Base-by-base conservation (phyloP, 1,140 invertebrate species). In the Drosophila carrolli region DNA sequence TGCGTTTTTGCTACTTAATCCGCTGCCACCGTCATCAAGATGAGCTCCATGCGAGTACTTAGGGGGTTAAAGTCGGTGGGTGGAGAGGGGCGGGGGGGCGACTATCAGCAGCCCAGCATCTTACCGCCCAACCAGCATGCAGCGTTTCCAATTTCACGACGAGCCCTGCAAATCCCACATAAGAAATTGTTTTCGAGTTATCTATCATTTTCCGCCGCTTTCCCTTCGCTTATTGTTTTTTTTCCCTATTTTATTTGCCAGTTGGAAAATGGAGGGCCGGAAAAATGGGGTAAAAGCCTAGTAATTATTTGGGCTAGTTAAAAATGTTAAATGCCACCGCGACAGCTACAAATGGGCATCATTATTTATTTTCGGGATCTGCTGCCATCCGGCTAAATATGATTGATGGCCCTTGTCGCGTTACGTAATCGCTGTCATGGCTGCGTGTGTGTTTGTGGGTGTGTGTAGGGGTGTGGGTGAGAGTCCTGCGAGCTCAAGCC, bases 1-100 rank as follows among this genome's bases (percentile, higher is more conserved):
- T 73, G 75, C 83, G 76, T 79, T 88, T 57, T 67, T 83, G 58
- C 72, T 71, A 79, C 83, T 83, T 88, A 88, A 88, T 88, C 83
- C 84, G 71, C 71, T 70, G 76, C 75, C 83, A 88, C 83, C 88
- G 88, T 88, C 83, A 83, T 88, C 83, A 80, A 88, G 83, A 88
- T 88, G 77, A 78, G 75, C 74, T 43, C 11, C 37, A 13, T 57
- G 50, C 38, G 61, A 47, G 62, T 46, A 51, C 29, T 51, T 35
- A 51, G 48, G 48, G 29, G 48, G 48, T 16, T 51, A 70, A 70
- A 55, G 8, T 41, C n/a, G 5, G 5, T 9, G 8, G 13, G 13
- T 6, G 4, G 3, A 5, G 10, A 44, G 13, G 8, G 13, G 13
- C 3, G 5, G 5, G 8, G 10, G 55, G 14, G 35, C 13, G 11